These are phyloP conservation scores for Podarcis muralis DNA, from an alignment of 2,113 vertebrate species.

Conservation along the genomic window DNA sequence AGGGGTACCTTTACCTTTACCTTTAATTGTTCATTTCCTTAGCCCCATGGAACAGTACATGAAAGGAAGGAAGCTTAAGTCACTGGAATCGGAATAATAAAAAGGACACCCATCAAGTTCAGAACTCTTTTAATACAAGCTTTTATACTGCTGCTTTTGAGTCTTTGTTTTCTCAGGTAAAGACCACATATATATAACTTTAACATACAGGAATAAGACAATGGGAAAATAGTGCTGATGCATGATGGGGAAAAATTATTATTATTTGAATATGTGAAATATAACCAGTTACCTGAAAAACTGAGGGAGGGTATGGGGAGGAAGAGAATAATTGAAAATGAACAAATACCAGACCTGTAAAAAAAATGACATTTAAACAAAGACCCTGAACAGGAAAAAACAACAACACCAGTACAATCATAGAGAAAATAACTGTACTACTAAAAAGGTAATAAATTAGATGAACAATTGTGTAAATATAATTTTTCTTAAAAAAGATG, in stretches of 20 bases:
- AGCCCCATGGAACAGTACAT: no score
- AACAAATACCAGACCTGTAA: conserved; percentile 64
- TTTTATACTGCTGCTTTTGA: conserved; percentile 69
- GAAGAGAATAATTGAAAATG: conserved; percentile 50
- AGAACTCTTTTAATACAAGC: conserved; percentile 75
- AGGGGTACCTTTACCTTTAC: no score
- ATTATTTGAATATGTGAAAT: conserved; percentile 69
- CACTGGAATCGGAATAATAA: not conserved
- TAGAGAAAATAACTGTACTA: conserved; percentile 91
- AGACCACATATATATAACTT: conserved; percentile 80
- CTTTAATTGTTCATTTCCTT: no score
- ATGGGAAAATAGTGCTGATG: conserved; percentile 84
- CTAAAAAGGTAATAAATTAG: conserved; percentile 94
- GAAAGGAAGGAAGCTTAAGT: not conserved
- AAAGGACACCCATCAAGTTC: conserved; percentile 55
- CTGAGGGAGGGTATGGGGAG: not conserved
- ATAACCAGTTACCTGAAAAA: conserved; percentile 76
- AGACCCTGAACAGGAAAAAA: conserved; percentile 76
- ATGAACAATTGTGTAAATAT: conserved; percentile 98
- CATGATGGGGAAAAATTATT: conserved; percentile 69
- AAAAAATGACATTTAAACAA: conserved; percentile 72
- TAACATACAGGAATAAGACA: conserved; percentile 83
- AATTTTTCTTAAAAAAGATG: conserved; percentile 99
- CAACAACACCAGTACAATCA: conserved; percentile 66
- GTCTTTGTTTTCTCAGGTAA: conserved; percentile 64